Evolutionary conservation across 2,888 invertebrate genomes (phyloP).

Genomic region (Chrysomela aeneicollis): DNA sequence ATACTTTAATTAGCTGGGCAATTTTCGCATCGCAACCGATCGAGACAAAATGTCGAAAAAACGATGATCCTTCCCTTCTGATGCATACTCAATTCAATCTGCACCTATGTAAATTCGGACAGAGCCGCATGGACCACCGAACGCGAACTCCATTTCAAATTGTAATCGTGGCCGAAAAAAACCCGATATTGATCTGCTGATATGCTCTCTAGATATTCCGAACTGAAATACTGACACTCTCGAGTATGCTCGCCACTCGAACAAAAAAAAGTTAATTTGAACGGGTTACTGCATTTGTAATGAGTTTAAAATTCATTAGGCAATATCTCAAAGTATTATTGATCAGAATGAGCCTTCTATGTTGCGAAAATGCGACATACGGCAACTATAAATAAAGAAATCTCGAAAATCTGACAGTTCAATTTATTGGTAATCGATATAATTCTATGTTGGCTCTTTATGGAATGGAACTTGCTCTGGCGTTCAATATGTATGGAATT

Average conservation of each 20-base stretch:
- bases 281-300: neutral
- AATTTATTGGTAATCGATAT: neutral
- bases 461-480: neutral
- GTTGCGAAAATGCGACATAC: neutral
- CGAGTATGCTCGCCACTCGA: neutral
- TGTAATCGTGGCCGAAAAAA: constrained; percentile 35
- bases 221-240: constrained; percentile 15
- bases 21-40: neutral
- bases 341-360: neutral
- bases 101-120: constrained; percentile 15
- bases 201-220: constrained; percentile 6
- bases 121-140: constrained; percentile 27
- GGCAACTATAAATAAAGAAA: neutral
- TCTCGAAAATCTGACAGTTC: constrained; percentile 1
- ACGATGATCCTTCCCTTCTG: neutral
- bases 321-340: neutral
- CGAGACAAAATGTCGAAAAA: neutral
- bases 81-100: constrained; percentile 15
- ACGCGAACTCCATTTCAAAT: constrained; percentile 36
- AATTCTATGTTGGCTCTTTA: neutral
- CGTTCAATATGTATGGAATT: neutral
- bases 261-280: neutral
- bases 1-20: neutral
- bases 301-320: neutral
- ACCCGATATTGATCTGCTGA: constrained; percentile 33